phyloP scores from a whole-genome alignment of 2,797 vertebrate species.

The Myioborus miniatus region DNA sequence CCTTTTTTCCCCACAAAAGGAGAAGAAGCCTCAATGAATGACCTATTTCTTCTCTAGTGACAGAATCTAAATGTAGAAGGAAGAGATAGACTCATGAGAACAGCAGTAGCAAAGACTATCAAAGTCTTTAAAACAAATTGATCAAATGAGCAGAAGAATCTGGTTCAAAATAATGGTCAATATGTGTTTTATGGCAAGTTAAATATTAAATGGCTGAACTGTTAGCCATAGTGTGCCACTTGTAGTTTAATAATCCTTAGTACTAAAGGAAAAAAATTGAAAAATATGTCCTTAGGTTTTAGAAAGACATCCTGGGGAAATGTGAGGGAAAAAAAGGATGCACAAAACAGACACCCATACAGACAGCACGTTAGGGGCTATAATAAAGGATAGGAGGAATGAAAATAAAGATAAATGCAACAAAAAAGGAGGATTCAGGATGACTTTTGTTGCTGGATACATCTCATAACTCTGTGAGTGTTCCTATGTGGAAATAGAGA shows the following conservation, averaged over 20 bases:
- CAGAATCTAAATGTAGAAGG: background rate
- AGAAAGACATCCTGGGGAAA: background rate
- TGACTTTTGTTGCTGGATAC: background rate
- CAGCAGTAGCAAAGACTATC: background rate
- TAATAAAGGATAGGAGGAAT: background rate
- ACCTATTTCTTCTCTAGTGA: background rate
- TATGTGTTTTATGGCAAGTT: background rate
- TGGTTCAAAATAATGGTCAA: background rate
- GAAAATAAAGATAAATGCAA: background rate
- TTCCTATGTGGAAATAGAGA: background rate
- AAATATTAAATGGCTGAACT: background rate
- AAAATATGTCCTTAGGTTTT: background rate
- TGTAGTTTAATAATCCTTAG: background rate
- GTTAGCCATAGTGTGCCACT: background rate
- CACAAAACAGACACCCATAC: background rate
- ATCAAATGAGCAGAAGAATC: background rate
- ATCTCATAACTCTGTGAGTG: background rate
- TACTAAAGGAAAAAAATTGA: background rate
- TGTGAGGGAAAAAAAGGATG: background rate
- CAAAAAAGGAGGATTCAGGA: background rate
- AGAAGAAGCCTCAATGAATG: background rate
- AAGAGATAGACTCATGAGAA: background rate
- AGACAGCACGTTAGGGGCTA: background rate
- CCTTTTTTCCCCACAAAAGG: background rate
- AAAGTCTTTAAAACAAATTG: constrained; percentile 15